Evolutionary conservation across 2,888 invertebrate species (phyloP), one percentile per base, ranked within the genome.

Genomic region (Hypomecis atomaria): DNA sequence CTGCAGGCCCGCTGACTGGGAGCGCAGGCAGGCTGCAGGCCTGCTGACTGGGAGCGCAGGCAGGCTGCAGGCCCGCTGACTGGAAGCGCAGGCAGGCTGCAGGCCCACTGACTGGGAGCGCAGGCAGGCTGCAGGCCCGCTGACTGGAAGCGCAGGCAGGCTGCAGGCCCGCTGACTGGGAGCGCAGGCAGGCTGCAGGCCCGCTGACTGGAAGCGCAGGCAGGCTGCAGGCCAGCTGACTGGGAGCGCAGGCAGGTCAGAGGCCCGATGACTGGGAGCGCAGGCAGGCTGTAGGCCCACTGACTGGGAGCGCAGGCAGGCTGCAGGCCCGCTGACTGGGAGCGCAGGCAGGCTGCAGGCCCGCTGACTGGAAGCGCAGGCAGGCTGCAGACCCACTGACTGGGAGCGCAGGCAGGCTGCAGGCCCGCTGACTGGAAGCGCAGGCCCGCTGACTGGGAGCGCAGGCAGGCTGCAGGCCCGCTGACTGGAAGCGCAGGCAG

Each of bases 401-500:
- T 44, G 34, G 33, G 43, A 38, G 45, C 43, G n/a, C 37, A 55
- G 43, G n/a, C 37, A 11, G 52, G 11, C 36, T 8, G 10, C 6
- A 54, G 23, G 38, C 34, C 34, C 11, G 33, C 34, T 40, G 34
- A 8, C 56, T 13, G 23, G 53, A 9, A 42, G 37, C 34, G 34
- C 52, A 11, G 59, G 13, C 43, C 13, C 13, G 44, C 55, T 37
- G 13, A 13, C 36, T 0, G 23, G 33, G 11, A 23, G 34, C 36
- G 13, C 45, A 37, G 55, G 11, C 49, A 40, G 48, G 54, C 43
- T 34, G 47, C 23, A 42, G 44, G 7, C 43, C 59, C 38, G 23
- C 59, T 33, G 52, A 33, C 1, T 11, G n/a, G 33, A 33, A 47
- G 38, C n/a, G 13, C 40, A n/a, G 56, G 37, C 23, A 33, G 23